A percentile compares a stretch with the other conserved stretches of the same genome.
These are phyloP conservation scores for Macrobrachium nipponense DNA, from an alignment of 1,140 invertebrate genomes.

Conservation along the genomic window DNA sequence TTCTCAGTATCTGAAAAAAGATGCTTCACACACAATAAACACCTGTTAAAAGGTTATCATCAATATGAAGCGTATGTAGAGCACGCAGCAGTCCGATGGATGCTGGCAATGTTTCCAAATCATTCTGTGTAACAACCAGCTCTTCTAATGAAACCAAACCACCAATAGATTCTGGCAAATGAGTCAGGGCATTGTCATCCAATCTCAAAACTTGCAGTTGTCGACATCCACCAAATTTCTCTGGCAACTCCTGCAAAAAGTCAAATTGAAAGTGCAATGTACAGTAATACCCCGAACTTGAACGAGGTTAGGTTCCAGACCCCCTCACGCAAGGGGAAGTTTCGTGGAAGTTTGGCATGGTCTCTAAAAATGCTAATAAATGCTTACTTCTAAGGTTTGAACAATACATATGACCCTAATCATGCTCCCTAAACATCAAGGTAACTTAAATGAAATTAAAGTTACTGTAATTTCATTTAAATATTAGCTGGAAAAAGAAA, in stretches of 20 bases:
- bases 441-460: too few species aligned
- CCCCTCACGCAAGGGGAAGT: too few species aligned
- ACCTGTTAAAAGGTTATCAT: conserved; percentile 85
- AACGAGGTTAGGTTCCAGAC: too few species aligned
- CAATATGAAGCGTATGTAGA: conserved; percentile 86
- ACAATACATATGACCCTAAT: too few species aligned
- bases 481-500: too few species aligned
- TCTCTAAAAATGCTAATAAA: too few species aligned
- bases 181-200: conserved; percentile 87
- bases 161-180: conserved; percentile 83
- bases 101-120: conserved; percentile 80
- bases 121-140: conserved; percentile 88
- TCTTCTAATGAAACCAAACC: conserved; percentile 88
- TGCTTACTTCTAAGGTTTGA: too few species aligned
- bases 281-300: neutral
- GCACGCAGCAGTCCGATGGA: conserved; percentile 88
- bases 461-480: too few species aligned
- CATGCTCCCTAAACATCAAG: too few species aligned
- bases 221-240: conserved; percentile 81
- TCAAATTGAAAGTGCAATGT: conserved; percentile 17
- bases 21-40: conserved; percentile 66
- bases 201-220: conserved; percentile 87
- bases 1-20: too few species aligned
- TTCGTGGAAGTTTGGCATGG: too few species aligned
- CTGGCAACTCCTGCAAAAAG: conserved; percentile 78